These are phyloP conservation scores for Archilochus colubris DNA, from an alignment of 2,113 vertebrate genomes.

Conservation along the genomic window DNA sequence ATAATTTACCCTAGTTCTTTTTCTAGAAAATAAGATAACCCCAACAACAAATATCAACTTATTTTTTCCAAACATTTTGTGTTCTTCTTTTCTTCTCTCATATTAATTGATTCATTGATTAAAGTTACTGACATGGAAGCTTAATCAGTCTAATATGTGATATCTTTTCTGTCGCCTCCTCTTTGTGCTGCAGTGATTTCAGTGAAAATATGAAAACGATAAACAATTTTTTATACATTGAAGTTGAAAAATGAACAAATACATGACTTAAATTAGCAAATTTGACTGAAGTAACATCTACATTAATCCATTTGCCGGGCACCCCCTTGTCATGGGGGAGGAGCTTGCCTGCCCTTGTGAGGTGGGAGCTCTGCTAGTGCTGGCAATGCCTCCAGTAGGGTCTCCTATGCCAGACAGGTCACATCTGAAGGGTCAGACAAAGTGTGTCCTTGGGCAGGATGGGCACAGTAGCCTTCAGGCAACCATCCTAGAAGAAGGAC, in stretches of 20 bases:
- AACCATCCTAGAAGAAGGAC: too few relatives aligned
- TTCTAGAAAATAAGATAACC: background rate
- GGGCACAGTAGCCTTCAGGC: too few relatives aligned
- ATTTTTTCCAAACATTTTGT: background rate
- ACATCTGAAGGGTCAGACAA: too few relatives aligned
- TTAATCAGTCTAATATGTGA: background rate
- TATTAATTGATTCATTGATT: slow-evolving; percentile 26
- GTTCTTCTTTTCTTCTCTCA: background rate
- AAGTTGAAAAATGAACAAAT: slow-evolving; percentile 18
- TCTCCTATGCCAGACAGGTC: too few relatives aligned
- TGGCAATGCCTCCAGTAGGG: too few relatives aligned
- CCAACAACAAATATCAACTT: background rate
- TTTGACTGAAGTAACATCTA: background rate
- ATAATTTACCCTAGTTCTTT: background rate
- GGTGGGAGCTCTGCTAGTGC: too few relatives aligned
- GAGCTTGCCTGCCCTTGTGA: too few relatives aligned
- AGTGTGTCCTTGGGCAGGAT: too few relatives aligned
- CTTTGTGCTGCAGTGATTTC: background rate
- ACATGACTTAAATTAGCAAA: background rate
- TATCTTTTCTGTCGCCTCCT: background rate
- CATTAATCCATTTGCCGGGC: background rate
- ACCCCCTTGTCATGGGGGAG: too few relatives aligned
- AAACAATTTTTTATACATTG: background rate
- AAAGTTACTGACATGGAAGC: slow-evolving; percentile 10
- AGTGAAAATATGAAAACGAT: background rate